These are phyloP conservation scores for Brotula barbata DNA, from an alignment of 2,797 vertebrate species.

Conservation along the genomic window DNA sequence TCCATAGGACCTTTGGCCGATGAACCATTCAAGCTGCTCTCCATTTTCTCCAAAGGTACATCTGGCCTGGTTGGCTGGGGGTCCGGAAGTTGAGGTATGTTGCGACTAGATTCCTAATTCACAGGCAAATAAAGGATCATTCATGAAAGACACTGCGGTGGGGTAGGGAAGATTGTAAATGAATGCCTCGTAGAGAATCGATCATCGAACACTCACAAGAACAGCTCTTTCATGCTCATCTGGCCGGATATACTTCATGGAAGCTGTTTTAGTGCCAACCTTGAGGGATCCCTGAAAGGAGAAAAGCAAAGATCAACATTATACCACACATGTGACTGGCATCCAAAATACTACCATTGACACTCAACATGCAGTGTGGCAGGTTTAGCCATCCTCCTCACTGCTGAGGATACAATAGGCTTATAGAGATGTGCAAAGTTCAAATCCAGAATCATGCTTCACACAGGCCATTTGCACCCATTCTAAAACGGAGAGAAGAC, in stretches of 20 bases:
- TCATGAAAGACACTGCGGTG: background rate
- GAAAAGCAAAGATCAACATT: constrained; percentile 38
- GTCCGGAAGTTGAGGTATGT: constrained; percentile 58
- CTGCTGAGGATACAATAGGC: constrained; percentile 52
- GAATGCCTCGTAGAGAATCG: too few relatives aligned
- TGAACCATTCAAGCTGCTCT: constrained; percentile 55
- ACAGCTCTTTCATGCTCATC: constrained; percentile 66
- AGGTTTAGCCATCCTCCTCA: constrained; percentile 59
- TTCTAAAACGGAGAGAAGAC: constrained; percentile 17
- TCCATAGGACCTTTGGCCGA: constrained; percentile 51
- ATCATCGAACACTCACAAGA: constrained; percentile 66
- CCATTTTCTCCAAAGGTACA: constrained; percentile 47
- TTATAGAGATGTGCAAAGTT: constrained; percentile 40
- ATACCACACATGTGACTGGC: constrained; percentile 1
- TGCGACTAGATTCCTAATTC: constrained; percentile 67
- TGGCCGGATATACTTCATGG: constrained; percentile 79
- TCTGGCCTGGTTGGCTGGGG: constrained; percentile 67
- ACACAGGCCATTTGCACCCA: constrained; percentile 21
- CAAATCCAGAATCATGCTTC: constrained; percentile 31
- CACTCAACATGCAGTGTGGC: constrained; percentile 73
- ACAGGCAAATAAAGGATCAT: background rate
- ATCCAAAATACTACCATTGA: constrained; percentile 53
- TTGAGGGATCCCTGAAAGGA: constrained; percentile 82
- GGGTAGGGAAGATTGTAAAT: background rate
- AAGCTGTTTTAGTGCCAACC: constrained; percentile 80